These are phyloP conservation scores for Takifugu ocellatus DNA, from an alignment of 2,797 vertebrate genomes.

Conservation along the genomic window DNA sequence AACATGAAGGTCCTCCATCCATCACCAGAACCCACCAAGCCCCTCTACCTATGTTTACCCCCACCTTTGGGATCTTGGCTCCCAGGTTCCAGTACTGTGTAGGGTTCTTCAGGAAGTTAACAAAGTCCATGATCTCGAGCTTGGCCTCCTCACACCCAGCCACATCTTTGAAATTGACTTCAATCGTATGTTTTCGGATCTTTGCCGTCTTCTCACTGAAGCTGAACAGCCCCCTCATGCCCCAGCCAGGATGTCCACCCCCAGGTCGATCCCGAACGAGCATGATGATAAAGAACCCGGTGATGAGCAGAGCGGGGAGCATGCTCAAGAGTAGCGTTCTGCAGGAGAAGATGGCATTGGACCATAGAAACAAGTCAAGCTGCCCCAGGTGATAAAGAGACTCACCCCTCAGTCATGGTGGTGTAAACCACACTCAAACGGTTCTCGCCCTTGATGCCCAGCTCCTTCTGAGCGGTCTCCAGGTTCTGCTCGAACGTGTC, in stretches of 20 bases:
- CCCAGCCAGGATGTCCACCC: constrained; percentile 47
- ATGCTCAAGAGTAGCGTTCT: neutral
- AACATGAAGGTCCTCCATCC: constrained; percentile 1
- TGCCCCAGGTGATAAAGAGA: neutral
- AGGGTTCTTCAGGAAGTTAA: constrained; percentile 93
- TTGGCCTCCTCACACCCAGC: constrained; percentile 97
- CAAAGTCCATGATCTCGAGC: constrained; percentile 94
- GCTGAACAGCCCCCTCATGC: constrained; percentile 49
- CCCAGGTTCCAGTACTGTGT: constrained; percentile 90
- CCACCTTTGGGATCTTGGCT: constrained; percentile 96
- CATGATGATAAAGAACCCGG: neutral
- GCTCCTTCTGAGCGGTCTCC: neutral
- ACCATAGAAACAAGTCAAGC: neutral
- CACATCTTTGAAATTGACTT: constrained; percentile 90
- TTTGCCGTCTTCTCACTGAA: constrained; percentile 92
- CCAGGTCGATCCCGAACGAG: neutral
- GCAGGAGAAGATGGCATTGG: neutral
- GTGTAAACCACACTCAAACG: neutral
- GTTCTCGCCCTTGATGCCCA: neutral
- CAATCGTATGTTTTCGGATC: constrained; percentile 85
- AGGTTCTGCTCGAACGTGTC: neutral
- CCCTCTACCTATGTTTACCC: neutral
- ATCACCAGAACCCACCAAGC: neutral
- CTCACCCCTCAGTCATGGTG: neutral
- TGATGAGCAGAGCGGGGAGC: neutral